Conservation (phyloP, 1,140 invertebrate genomes). For the Ceratitis capitata region DNA sequence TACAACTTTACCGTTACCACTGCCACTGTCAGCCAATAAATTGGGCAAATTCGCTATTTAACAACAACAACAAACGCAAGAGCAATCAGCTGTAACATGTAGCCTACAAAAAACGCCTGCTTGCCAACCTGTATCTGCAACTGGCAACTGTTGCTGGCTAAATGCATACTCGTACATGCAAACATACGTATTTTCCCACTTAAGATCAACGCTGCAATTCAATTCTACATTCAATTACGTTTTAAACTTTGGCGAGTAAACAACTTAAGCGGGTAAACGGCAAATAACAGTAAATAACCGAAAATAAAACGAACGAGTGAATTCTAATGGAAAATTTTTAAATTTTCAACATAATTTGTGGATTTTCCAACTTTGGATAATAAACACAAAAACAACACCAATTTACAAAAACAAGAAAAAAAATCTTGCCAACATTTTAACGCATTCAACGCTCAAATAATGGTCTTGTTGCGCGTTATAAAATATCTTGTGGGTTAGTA, state of each 20-base stretch:
- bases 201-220: constrained; percentile 50
- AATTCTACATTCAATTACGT: constrained; percentile 58
- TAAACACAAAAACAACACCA: neutral
- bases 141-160: neutral
- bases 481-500: constrained; percentile 43
- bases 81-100: neutral
- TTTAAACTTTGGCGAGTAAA: constrained; percentile 59
- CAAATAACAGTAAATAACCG: too few relatives aligned
- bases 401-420: neutral
- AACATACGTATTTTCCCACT: too few relatives aligned
- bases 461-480: constrained; percentile 55
- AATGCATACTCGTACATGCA: neutral
- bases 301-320: too few relatives aligned
- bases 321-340: too few relatives aligned
- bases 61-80: neutral
- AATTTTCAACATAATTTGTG: neutral
- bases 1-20: constrained; percentile 31
- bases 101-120: neutral
- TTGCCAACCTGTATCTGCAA: neutral
- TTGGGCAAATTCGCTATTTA: neutral
- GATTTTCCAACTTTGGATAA: neutral
- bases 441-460: constrained; percentile 2
- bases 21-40: constrained; percentile 5
- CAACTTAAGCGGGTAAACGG: constrained; percentile 45
- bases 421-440: neutral